A percentile compares a stretch with the other conserved stretches of the same genome.
Evolutionary conservation across 1,140 invertebrate species (phyloP).

Genomic region (Philotrypesis tridentata): DNA sequence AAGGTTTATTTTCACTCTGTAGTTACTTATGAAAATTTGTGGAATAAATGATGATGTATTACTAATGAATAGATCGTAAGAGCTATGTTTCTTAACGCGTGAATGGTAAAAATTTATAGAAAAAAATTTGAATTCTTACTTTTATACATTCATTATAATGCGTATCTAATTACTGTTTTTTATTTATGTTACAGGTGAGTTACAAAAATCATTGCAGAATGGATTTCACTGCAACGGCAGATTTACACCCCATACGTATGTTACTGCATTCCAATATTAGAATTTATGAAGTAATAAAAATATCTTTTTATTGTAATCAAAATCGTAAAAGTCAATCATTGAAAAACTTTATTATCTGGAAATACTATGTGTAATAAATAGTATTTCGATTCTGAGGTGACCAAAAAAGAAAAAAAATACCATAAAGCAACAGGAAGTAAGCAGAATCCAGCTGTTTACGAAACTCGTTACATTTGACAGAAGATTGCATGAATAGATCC

Average conservation of each 20-base stretch:
- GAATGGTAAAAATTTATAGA: background rate
- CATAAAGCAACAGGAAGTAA: too few species aligned
- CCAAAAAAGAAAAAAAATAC: too few species aligned
- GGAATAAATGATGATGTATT: background rate
- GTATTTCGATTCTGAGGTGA: too few species aligned
- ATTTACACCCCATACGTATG: too few species aligned
- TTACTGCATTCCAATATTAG: background rate
- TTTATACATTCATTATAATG: background rate
- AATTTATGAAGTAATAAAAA: background rate
- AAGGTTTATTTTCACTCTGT: background rate
- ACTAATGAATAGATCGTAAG: background rate
- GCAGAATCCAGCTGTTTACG: too few species aligned
- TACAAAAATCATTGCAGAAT: background rate
- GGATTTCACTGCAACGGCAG: background rate
- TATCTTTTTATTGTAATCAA: background rate
- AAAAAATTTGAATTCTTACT: background rate
- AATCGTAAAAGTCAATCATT: background rate
- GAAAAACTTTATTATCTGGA: background rate
- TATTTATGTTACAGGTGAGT: conserved; percentile 24
- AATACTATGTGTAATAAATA: too few species aligned
- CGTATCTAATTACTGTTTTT: background rate
- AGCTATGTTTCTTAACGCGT: background rate
- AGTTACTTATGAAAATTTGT: background rate
- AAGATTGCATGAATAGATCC: too few species aligned
- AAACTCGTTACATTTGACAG: too few species aligned